Evolutionary conservation across 2,797 vertebrate species (phyloP).

Genomic region (Aphelocoma californica): DNA sequence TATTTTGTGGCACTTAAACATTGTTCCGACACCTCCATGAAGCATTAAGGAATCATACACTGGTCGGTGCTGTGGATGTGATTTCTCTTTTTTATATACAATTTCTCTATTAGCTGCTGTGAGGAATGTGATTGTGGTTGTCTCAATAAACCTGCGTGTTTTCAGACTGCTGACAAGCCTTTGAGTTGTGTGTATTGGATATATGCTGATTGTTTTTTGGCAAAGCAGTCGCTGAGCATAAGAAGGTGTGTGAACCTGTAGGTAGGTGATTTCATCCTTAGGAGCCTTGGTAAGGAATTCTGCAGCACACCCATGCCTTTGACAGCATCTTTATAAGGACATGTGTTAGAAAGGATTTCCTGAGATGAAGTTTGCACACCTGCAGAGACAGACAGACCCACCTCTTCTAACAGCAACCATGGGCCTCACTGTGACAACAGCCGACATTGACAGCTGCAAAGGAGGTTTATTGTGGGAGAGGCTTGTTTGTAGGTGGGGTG

Average conservation of each 20-base stretch:
- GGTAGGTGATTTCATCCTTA: not conserved
- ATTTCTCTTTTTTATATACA: not conserved
- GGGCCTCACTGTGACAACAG: not conserved
- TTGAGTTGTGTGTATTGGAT: not conserved
- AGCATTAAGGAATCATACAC: not conserved
- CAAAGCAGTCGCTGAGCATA: not conserved
- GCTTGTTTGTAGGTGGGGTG: not conserved
- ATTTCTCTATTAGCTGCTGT: not conserved
- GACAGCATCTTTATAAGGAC: not conserved
- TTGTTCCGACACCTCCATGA: not conserved
- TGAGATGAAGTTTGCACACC: not conserved
- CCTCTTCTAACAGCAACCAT: fast-evolving
- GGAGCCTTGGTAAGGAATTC: not conserved
- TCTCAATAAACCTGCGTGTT: not conserved
- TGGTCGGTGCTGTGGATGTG: not conserved
- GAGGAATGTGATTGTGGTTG: not conserved
- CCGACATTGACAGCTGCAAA: not conserved
- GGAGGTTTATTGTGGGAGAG: not conserved
- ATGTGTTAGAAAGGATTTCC: not conserved
- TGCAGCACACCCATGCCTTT: not conserved
- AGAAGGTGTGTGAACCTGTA: not conserved
- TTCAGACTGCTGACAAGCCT: not conserved
- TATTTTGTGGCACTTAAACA: not conserved
- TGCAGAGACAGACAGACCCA: not conserved
- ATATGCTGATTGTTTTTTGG: not conserved